A percentile compares a stretch with the other conserved stretches of the same genome.
Evolutionary conservation across 2,113 vertebrate genomes (phyloP).

Genomic region (Pica pica): DNA sequence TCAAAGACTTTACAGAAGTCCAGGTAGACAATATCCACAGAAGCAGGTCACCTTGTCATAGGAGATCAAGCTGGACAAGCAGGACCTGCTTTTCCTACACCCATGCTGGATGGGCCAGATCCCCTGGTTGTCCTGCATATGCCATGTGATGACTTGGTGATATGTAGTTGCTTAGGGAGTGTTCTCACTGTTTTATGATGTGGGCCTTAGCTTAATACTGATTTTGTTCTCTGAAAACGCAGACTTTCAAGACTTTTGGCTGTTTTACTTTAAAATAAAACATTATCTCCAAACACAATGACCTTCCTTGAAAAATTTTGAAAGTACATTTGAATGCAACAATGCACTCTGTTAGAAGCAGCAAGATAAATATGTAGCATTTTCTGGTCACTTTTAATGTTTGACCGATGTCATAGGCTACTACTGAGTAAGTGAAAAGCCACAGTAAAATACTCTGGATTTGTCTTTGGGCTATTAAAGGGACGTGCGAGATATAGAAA

Average conservation of each 20-base stretch:
- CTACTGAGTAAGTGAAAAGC: not conserved
- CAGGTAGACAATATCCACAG: not conserved
- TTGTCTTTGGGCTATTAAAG: not conserved
- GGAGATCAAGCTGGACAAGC: not conserved
- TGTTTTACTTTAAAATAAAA: not conserved
- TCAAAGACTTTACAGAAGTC: not conserved
- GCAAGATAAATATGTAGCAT: not conserved
- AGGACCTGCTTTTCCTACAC: not conserved
- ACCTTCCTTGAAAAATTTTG: not conserved
- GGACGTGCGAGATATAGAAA: not conserved
- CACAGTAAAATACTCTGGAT: not conserved
- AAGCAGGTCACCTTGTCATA: not conserved
- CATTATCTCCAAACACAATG: not conserved
- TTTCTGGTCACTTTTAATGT: not conserved
- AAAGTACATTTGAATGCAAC: not conserved
- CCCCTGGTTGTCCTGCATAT: not conserved
- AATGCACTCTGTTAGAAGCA: not conserved
- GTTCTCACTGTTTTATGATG: not conserved
- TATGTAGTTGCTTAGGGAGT: not conserved
- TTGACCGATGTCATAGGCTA: not conserved
- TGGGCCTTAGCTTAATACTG: not conserved
- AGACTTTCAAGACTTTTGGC: not conserved
- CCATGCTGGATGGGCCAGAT: not conserved
- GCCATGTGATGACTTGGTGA: not conserved
- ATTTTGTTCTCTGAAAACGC: not conserved